Evolutionary conservation across 2,113 vertebrate species (phyloP).

Genomic region (Gymnocephalus cernua): DNA sequence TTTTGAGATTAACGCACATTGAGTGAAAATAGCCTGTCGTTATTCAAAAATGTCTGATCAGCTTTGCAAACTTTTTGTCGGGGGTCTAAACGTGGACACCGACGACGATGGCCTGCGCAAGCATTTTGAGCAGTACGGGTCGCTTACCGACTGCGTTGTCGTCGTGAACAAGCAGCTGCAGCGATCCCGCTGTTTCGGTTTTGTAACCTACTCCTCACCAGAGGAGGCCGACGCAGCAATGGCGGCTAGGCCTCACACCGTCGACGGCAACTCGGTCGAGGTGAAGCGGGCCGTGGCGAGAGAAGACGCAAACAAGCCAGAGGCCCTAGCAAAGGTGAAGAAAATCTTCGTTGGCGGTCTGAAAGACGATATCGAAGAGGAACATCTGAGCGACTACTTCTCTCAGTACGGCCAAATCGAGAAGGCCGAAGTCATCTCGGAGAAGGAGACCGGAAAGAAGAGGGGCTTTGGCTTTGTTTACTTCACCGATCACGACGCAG

Average conservation of each 20-base stretch:
- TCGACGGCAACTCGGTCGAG: constrained; percentile 94
- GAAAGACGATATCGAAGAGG: constrained; percentile 94
- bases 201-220: constrained; percentile 93
- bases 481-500: constrained; percentile 94
- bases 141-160: constrained; percentile 81
- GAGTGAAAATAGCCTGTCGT: accelerated
- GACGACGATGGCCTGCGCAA: constrained; percentile 94
- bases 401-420: constrained; percentile 93
- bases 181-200: constrained; percentile 93
- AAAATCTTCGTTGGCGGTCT: constrained; percentile 97
- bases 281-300: constrained; percentile 94
- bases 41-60: constrained; percentile 89
- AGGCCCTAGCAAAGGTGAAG: constrained; percentile 96
- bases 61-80: constrained; percentile 97
- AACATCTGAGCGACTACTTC: constrained; percentile 92
- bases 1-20: constrained; percentile 39
- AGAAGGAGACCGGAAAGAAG: constrained; percentile 95
- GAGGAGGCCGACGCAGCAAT: constrained; percentile 96
- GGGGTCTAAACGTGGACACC: constrained; percentile 96
- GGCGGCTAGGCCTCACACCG: constrained; percentile 92
- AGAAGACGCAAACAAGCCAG: constrained; percentile 93
- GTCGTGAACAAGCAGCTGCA: constrained; percentile 84
- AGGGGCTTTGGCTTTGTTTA: constrained; percentile 98
- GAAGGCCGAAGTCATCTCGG: constrained; percentile 96
- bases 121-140: constrained; percentile 94